A percentile compares a stretch with the other conserved stretches of the same genome.
phyloP scores from a whole-genome alignment of 2,888 invertebrate genomes.

The Scaptomyza flava region DNA sequence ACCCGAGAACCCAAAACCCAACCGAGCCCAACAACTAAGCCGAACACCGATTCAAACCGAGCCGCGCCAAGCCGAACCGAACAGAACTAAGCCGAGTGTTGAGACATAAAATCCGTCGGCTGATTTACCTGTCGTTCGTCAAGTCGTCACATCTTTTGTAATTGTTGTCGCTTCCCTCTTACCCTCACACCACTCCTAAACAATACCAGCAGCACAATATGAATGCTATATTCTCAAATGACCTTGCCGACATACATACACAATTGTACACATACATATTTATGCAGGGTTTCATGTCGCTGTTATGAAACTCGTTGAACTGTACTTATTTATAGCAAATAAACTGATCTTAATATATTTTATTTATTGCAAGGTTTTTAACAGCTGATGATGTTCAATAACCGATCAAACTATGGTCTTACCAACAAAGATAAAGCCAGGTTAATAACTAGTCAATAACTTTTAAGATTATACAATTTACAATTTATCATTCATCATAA shows the following conservation, averaged over 20 bases:
- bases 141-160: slow-evolving; percentile 56
- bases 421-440: too few species aligned
- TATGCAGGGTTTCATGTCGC: slow-evolving; percentile 31
- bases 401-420: background rate
- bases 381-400: background rate
- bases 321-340: slow-evolving; percentile 13
- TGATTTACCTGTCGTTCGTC: slow-evolving; percentile 42
- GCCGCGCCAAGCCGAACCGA: background rate
- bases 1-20: slow-evolving; percentile 12
- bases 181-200: background rate
- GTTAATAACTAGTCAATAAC: too few species aligned
- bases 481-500: slow-evolving; percentile 24
- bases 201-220: slow-evolving; percentile 19
- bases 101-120: slow-evolving; percentile 21
- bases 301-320: slow-evolving; percentile 30
- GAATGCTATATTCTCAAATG: slow-evolving; percentile 42
- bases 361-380: background rate
- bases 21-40: slow-evolving; percentile 15
- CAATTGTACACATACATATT: background rate
- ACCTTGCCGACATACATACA: slow-evolving; percentile 38
- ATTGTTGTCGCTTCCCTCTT: slow-evolving; percentile 23
- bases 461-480: too few species aligned
- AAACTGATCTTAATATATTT: slow-evolving; percentile 15
- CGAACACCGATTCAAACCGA: background rate
- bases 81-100: slow-evolving; percentile 7